Base-by-base conservation (phyloP, 2,797 vertebrate species). In the Pagetopsis macropterus region DNA sequence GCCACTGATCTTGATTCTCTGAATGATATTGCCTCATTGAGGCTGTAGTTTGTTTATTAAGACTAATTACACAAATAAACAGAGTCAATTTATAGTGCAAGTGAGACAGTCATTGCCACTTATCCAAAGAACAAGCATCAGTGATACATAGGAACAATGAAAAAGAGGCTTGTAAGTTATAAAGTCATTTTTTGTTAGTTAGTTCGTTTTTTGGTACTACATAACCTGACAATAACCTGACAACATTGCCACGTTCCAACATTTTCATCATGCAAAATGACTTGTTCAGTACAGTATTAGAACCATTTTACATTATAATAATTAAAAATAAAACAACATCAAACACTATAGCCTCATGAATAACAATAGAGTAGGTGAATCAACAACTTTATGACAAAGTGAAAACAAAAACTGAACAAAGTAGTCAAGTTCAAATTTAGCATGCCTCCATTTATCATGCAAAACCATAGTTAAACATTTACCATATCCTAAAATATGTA, bases 11-110 rank as follows among this genome's bases (percentile, higher is more conserved):
- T 72, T 65, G 76, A 76, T 78, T 74, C 55, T 65, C 60, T 59
- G 45, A 21, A 76, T 54, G 59, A 82, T 81, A 70, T 66, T 48
- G 58, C 43, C 62, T 81, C 41, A 64, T 77, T 80, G 62, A 19
- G 55, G 62, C 14, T 49, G 41, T 48, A 45, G 21, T 21, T 21
- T 78, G 50, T 78, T 84, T 74, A 79, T 78, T 61, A 52, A 49
- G 74, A 79, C 54, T 68, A 71, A 79, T 78, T 76, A 79, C 71
- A 62, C 56, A 70, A 71, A 77, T 72, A 83, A 72, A 83, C 60
- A 59, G 46, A 57, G 59, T 73, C 46, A 5, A 49, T 70, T 77
- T 72, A 70, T 60, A 48, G 66, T 65, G 40, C 14, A 59, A 19
- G 72, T 9, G 54, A 66, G 82, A 65, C 56, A 63, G 68, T 66